Percentiles rank a stretch among this genome's conserved stretches.
phyloP scores from a whole-genome alignment of 2,797 vertebrate species.

The Chelidonichthys spinosus region DNA sequence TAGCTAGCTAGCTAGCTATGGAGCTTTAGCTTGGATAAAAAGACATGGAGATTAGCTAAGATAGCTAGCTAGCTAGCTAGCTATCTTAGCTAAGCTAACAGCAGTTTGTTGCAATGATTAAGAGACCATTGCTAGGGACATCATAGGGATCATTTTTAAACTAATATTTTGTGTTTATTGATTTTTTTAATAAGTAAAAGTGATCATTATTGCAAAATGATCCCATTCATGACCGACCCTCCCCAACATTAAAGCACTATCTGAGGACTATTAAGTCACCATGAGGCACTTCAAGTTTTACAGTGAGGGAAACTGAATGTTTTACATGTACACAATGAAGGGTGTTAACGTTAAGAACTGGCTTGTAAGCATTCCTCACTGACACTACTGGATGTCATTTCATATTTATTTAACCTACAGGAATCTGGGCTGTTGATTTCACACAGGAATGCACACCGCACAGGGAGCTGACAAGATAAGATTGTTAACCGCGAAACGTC shows the following conservation, averaged over 20 bases:
- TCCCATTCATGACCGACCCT: too few relatives aligned
- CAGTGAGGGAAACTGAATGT: not conserved
- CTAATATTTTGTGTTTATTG: not conserved
- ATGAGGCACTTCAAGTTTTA: too few relatives aligned
- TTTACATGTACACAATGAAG: not conserved
- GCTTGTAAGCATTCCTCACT: constrained; percentile 7
- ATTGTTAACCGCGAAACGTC: not conserved
- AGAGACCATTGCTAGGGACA: not conserved
- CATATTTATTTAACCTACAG: not conserved
- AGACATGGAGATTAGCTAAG: too few relatives aligned
- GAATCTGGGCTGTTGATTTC: not conserved
- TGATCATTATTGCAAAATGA: too few relatives aligned
- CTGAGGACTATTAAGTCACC: too few relatives aligned
- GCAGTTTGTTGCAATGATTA: not conserved
- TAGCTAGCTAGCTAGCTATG: too few relatives aligned
- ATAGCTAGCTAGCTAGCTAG: too few relatives aligned
- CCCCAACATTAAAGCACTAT: too few relatives aligned
- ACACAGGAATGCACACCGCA: not conserved
- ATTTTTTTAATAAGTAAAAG: too few relatives aligned
- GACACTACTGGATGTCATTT: not conserved
- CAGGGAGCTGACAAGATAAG: not conserved
- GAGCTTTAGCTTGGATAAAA: too few relatives aligned
- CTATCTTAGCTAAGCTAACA: too few relatives aligned
- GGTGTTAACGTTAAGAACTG: not conserved
- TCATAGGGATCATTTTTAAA: too few relatives aligned